Evolutionary conservation across 23 tunicate species (phyloP), one percentile per base, ranked within the genome.

Genomic region (Oikopleura vanhoeffeni): DNA sequence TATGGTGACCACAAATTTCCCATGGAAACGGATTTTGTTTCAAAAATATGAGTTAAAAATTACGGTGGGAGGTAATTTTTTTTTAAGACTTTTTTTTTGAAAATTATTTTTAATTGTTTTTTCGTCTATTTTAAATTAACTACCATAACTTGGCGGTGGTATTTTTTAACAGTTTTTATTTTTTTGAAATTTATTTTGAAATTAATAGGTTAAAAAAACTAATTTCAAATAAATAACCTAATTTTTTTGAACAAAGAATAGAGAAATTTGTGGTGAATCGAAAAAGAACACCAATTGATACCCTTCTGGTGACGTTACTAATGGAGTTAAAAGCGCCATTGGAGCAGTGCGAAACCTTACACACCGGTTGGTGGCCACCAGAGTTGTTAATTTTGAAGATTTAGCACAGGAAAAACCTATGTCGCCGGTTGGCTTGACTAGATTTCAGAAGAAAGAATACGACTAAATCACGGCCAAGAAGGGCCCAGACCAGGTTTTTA

Each of bases 291-390:
- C 40, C 91, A 77, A 90, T 94, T 41, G 85, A 94, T 85, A 91
- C 95, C 58, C 89, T 94, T 57, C 85, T 18, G 88, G 83, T 71
- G 85, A 91, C 88, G 98, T 92, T 40, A 85, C 57, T 34, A 83
- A 27, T 27, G 91, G 96, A 0, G 83, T 94, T 2, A 94, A 94
- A 67, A 87, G 95, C 1, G 85, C 91, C 2, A 90, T 90, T 83
- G 98, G 98, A 32, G 98, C 98, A 39, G 91, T 94, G 18, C 87
- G 98, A 24, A 89, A 92, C 86, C 86, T 92, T 27, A 89, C 89
- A 86, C 89, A 93, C 24, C 97, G 93, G 1, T 76, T 76, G 4
- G 83, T 41, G 1, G 97, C 93, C 0, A 92, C 90, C 57, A 83
- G 91, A 39, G 95, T 94, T 0, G n/a, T 77, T 0, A 89, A 85